Conservation (phyloP, 1,140 invertebrate species). For the Lasaia peninsularis region DNA sequence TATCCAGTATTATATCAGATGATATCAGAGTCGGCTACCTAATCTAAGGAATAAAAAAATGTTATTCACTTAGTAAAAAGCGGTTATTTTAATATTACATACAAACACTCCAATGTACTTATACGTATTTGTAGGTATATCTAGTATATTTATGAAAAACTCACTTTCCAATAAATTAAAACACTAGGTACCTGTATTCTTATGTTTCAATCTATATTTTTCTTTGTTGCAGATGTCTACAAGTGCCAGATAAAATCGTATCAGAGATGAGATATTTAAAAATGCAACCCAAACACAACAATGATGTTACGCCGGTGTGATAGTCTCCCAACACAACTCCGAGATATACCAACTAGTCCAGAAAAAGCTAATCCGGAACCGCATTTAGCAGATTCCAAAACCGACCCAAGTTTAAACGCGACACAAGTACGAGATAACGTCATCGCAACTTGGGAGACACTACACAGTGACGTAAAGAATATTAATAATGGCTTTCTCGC, state of each 20-base stretch:
- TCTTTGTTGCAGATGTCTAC: conserved; percentile 6
- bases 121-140: too few relatives aligned
- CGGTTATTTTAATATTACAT: too few relatives aligned
- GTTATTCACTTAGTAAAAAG: too few relatives aligned
- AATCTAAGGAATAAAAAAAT: too few relatives aligned
- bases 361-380: conserved; percentile 23
- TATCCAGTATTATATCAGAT: too few relatives aligned
- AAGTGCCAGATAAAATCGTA: conserved; percentile 20
- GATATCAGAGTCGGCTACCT: too few relatives aligned
- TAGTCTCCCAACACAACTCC: conserved; percentile 55
- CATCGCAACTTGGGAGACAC: conserved; percentile 69
- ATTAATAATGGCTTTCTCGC: conserved; percentile 61
- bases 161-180: too few relatives aligned
- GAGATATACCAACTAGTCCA: conserved; percentile 36
- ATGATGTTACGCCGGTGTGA: conserved; percentile 68
- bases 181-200: too few relatives aligned
- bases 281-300: conserved; percentile 50
- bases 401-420: conserved; percentile 48
- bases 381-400: conserved; percentile 50
- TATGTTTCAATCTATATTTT: neutral
- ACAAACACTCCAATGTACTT: too few relatives aligned
- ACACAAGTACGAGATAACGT: conserved; percentile 52
- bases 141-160: too few relatives aligned
- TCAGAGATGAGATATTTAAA: conserved; percentile 29
- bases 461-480: conserved; percentile 62